Evolutionary conservation across 1,140 invertebrate genomes (phyloP).

Genomic region (Steinernema feltiae): DNA sequence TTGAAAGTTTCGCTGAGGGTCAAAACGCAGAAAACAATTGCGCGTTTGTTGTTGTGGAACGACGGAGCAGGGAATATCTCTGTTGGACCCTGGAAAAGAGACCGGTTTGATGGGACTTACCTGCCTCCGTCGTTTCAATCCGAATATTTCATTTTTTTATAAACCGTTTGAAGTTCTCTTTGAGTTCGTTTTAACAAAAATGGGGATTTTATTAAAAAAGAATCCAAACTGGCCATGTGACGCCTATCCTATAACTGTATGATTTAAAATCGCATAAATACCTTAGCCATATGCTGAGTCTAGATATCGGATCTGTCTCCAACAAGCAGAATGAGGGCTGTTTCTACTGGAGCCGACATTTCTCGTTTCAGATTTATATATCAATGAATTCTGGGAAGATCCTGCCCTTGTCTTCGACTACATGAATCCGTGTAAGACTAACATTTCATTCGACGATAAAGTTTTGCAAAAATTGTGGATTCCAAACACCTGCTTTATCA

Average conservation of each 20-base stretch:
- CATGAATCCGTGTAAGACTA: slow-evolving; percentile 55
- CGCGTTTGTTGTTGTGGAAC: background rate
- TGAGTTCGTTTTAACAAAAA: too few relatives aligned
- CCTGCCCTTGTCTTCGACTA: slow-evolving; percentile 52
- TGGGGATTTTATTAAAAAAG: too few relatives aligned
- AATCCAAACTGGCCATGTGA: too few relatives aligned
- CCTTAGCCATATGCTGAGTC: too few relatives aligned
- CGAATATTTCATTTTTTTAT: too few relatives aligned
- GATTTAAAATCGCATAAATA: too few relatives aligned
- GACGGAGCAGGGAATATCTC: background rate
- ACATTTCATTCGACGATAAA: slow-evolving; percentile 54
- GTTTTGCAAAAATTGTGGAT: slow-evolving; percentile 53
- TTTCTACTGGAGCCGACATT: background rate
- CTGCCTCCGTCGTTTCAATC: too few relatives aligned
- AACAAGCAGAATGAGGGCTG: too few relatives aligned
- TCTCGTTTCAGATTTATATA: slow-evolving; percentile 53
- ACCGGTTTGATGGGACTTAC: too few relatives aligned
- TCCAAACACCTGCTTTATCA: slow-evolving; percentile 52
- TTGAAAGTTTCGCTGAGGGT: background rate
- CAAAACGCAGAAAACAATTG: background rate
- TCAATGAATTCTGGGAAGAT: slow-evolving; percentile 58
- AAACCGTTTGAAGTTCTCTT: too few relatives aligned
- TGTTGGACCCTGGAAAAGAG: background rate
- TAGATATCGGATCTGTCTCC: too few relatives aligned
- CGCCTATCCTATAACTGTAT: too few relatives aligned